Base-by-base conservation (phyloP, 2,888 invertebrate genomes). In the Sipha maydis region DNA sequence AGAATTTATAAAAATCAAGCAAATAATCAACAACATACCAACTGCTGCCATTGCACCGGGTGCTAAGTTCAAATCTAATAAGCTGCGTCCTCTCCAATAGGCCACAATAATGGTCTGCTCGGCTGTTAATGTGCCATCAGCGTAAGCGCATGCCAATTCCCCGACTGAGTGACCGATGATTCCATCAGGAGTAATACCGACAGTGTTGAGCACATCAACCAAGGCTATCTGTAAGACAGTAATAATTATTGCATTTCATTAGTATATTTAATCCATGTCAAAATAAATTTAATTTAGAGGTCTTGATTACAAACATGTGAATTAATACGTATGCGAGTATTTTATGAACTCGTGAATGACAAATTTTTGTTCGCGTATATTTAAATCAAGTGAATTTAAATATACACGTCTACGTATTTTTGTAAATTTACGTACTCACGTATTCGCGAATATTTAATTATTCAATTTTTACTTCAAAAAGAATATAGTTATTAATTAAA, bases 61-160 rank as follows among this genome's bases (percentile, higher is more conserved):
- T 17, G 94, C 92, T 90, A 97, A 92, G 90, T 94, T 93, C 14
- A 96, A 95, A 91, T 97, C 96, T 90, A 95, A 92, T 90, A 97
- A 95, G 91, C 96, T 95, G 91, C 95, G 95, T 25, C 98, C 98
- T 92, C 99, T 94, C 95, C 97, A 97, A 93, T 97, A 99, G 54
- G 99, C 98, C 78, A 98, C 96, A 90, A 98, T 93, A 85, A 99
- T 96, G 0, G 98, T 96, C 93, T 99, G 98, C 92, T 98, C 98
- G 2, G 96, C 95, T 11, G 97, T 98, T 91, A 99, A 95, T 79
- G 97, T 96, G 25, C 97, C 98, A 91, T 95, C 95, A 88, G 94
- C 94, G 91, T 95, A 95, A 11, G 94, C 94, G 91, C 94, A 94
- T 48, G 94, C 94, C 89, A 95, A 92, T 91, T 95, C 95, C 78